A percentile compares a stretch with the other conserved stretches of the same genome.
phyloP scores from a whole-genome alignment of 1,140 invertebrate species.

The Monomorium pharaonis region DNA sequence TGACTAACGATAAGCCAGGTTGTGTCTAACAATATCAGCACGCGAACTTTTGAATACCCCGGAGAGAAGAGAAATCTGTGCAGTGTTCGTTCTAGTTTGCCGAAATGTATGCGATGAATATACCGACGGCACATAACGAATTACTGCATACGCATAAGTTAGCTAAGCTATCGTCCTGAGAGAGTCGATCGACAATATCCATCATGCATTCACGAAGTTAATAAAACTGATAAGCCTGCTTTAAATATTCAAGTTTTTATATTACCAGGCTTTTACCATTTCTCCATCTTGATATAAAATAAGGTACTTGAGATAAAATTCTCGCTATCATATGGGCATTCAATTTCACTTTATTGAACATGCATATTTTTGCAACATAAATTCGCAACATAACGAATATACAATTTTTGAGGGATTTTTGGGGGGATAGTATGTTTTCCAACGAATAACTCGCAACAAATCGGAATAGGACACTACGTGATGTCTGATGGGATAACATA shows the following conservation, averaged over 20 bases:
- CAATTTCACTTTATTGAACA: neutral
- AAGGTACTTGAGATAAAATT: neutral
- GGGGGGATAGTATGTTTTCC: neutral
- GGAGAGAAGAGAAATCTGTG: constrained; percentile 59
- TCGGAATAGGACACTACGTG: neutral
- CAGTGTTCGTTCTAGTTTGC: constrained; percentile 61
- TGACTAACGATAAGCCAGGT: constrained; percentile 18
- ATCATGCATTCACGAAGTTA: constrained; percentile 1
- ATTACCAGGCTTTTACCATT: neutral
- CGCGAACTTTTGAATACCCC: constrained; percentile 65
- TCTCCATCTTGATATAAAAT: neutral
- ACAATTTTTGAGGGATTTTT: constrained; percentile 2
- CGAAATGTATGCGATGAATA: constrained; percentile 11
- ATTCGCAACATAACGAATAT: neutral
- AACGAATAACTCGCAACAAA: constrained; percentile 18
- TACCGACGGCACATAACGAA: constrained; percentile 3
- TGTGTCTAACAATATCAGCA: constrained; percentile 19
- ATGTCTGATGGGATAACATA: constrained; percentile 45
- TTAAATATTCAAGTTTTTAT: constrained; percentile 45
- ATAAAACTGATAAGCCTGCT: constrained; percentile 41
- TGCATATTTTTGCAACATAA: neutral
- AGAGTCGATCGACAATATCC: constrained; percentile 54
- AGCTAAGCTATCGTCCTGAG: constrained; percentile 1
- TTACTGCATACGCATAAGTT: neutral
- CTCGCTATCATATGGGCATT: neutral